These are phyloP conservation scores for Dromiciops gliroides DNA, from an alignment of 2,113 vertebrate genomes.

Conservation along the genomic window DNA sequence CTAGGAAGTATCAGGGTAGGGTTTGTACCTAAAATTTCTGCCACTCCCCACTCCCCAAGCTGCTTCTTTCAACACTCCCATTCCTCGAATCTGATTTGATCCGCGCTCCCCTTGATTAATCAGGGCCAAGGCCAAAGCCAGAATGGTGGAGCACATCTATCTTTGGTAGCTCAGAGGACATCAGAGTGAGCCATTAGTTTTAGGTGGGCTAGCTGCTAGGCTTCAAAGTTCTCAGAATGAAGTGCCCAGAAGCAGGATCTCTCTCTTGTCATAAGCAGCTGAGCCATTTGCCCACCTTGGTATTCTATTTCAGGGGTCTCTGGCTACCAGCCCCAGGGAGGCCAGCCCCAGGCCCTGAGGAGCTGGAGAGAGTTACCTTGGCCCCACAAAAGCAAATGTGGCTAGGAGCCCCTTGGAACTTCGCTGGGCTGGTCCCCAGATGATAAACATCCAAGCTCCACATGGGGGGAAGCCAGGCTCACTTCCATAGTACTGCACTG, in stretches of 20 bases:
- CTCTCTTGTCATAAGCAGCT: not conserved
- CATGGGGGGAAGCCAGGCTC: no score
- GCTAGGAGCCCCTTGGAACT: no score
- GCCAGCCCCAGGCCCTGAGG: not conserved
- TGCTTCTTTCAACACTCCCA: not conserved
- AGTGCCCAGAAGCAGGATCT: rapidly evolving
- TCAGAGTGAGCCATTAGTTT: not conserved
- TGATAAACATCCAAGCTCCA: not conserved
- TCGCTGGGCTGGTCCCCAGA: no score
- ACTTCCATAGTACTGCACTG: no score
- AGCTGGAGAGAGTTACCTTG: not conserved
- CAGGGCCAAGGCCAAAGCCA: not conserved
- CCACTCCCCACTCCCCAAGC: no score
- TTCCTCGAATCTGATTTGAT: not conserved
- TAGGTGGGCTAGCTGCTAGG: no score
- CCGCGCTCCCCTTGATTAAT: no score
- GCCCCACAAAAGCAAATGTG: rapidly evolving
- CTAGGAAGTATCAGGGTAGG: not conserved
- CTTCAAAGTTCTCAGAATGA: not conserved
- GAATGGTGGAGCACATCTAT: not conserved
- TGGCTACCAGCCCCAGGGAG: no score
- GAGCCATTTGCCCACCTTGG: not conserved
- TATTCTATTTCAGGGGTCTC: no score
- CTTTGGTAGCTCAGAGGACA: not conserved
- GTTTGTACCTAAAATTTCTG: not conserved